phyloP scores from a whole-genome alignment of 1,140 invertebrate species.

The Pseudoatta argentina region DNA sequence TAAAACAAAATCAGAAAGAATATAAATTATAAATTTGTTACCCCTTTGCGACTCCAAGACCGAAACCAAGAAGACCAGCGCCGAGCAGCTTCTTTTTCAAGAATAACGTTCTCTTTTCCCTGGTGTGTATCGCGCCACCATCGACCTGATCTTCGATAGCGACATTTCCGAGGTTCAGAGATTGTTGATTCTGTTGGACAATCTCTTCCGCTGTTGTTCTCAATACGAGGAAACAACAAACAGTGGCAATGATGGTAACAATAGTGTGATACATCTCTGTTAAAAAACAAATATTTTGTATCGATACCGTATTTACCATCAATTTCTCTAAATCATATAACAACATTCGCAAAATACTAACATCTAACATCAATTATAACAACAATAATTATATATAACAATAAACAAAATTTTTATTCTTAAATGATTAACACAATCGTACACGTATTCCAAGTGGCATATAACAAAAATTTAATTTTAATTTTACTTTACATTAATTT shows the following conservation, averaged over 20 bases:
- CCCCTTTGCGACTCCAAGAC: conserved; percentile 82
- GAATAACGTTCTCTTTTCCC: conserved; percentile 81
- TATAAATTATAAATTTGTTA: conserved; percentile 63
- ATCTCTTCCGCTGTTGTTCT: conserved; percentile 64
- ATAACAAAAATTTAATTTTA: neutral
- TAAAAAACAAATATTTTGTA: conserved; percentile 8
- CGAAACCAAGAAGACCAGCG: conserved; percentile 82
- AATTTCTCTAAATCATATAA: conserved; percentile 18
- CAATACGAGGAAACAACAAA: conserved; percentile 70
- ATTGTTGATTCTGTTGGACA: conserved; percentile 58
- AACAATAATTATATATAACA: neutral
- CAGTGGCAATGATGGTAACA: conserved; percentile 54
- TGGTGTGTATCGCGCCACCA: conserved; percentile 37
- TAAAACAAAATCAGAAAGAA: conserved; percentile 1
- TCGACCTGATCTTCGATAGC: conserved; percentile 43
- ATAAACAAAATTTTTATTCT: neutral
- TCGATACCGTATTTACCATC: neutral
- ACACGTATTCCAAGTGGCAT: neutral
- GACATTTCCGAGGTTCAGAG: conserved; percentile 37
- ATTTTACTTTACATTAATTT: neutral
- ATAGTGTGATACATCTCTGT: conserved; percentile 79
- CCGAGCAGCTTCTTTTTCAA: conserved; percentile 83
- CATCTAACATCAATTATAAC: neutral
- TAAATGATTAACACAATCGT: neutral
- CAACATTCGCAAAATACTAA: neutral